These are phyloP conservation scores for Deroptyus accipitrinus DNA, from an alignment of 2,113 vertebrate genomes.

Conservation along the genomic window DNA sequence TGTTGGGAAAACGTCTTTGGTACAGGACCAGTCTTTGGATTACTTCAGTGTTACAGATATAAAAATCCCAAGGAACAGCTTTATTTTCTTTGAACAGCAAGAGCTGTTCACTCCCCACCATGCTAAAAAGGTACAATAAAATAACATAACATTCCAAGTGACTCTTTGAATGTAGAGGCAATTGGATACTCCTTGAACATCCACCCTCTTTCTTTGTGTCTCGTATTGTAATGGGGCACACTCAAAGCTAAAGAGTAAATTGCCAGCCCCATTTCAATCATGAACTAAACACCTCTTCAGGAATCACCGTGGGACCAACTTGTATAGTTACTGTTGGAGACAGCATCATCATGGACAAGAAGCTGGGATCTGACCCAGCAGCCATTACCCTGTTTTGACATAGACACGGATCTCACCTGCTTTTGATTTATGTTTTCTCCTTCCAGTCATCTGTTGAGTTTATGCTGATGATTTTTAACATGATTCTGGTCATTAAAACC, in stretches of 20 bases:
- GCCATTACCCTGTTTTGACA: not conserved
- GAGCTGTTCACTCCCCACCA: not conserved
- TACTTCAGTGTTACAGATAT: conserved; percentile 2
- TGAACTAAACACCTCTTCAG: not conserved
- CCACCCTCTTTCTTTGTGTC: not conserved
- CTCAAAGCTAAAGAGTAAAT: not conserved
- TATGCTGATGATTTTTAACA: not conserved
- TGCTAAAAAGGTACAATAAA: not conserved
- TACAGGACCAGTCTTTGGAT: conserved; percentile 5
- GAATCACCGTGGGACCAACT: not conserved
- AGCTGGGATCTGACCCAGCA: not conserved
- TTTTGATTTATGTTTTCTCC: not conserved
- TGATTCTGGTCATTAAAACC: not conserved
- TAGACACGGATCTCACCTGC: rapidly evolving
- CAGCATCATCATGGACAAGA: not conserved
- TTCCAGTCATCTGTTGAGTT: not conserved
- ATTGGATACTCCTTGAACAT: not conserved
- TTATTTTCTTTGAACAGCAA: conserved; percentile 10
- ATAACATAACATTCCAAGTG: not conserved
- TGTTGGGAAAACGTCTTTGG: conserved; percentile 18
- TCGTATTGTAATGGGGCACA: not conserved
- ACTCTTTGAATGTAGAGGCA: not conserved
- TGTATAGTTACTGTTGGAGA: not conserved
- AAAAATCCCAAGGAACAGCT: conserved; percentile 1
- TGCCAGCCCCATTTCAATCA: not conserved